Conservation (phyloP, 1,140 invertebrate species). For the Heliconius himera region DNA sequence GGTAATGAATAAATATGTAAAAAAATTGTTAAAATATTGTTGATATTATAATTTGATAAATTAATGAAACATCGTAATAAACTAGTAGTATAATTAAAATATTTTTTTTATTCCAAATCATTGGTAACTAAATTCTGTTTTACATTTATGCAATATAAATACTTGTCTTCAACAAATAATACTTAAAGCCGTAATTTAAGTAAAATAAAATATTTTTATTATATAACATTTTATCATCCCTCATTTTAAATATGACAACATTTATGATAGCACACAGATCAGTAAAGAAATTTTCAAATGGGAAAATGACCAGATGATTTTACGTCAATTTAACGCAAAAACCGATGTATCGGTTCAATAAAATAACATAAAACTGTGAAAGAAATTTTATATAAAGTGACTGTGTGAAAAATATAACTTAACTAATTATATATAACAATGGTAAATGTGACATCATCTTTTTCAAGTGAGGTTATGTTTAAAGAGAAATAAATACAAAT, state of each 20-base stretch:
- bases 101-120: too few relatives aligned
- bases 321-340: slow-evolving; percentile 25
- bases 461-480: slow-evolving; percentile 60
- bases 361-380: slow-evolving; percentile 18
- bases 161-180: too few relatives aligned
- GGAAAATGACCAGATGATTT: slow-evolving; percentile 30
- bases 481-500: slow-evolving; percentile 35
- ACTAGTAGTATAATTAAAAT: too few relatives aligned
- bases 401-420: not conserved
- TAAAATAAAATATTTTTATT: too few relatives aligned
- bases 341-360: slow-evolving; percentile 33
- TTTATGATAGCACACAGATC: not conserved
- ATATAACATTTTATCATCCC: too few relatives aligned
- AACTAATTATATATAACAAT: slow-evolving; percentile 22
- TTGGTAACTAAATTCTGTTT: too few relatives aligned
- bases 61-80: too few relatives aligned
- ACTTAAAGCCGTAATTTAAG: too few relatives aligned
- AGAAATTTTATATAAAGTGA: slow-evolving; percentile 9
- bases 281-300: slow-evolving; percentile 4
- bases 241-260: not conserved
- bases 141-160: too few relatives aligned
- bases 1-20: not conserved
- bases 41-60: too few relatives aligned
- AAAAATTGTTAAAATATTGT: too few relatives aligned
- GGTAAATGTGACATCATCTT: slow-evolving; percentile 38